These are phyloP conservation scores for Montipora sp. DNA, from an alignment of 64 coral and sea anemone species.

Conservation along the genomic window DNA sequence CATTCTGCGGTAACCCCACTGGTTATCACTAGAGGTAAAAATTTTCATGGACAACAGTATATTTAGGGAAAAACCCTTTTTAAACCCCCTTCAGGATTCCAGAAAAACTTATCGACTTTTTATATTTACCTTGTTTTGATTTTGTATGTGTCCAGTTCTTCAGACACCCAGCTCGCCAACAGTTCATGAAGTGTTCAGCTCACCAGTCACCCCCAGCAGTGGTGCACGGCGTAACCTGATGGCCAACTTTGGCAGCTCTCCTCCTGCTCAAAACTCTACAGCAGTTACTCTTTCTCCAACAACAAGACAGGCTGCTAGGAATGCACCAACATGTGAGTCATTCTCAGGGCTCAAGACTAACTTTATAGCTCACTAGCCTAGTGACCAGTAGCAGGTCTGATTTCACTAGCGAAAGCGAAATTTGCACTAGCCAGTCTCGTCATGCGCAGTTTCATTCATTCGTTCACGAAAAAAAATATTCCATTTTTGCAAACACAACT, in stretches of 20 bases:
- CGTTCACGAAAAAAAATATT: background rate
- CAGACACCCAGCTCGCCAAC: constrained; percentile 50
- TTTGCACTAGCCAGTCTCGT: too few species aligned
- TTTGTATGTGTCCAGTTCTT: constrained; percentile 44
- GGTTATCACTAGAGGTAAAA: too few species aligned
- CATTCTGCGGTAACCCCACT: too few species aligned
- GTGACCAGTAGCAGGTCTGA: too few species aligned
- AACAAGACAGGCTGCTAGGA: constrained; percentile 36
- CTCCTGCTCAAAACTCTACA: constrained; percentile 42
- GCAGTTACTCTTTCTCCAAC: constrained; percentile 25
- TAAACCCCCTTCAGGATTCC: too few species aligned
- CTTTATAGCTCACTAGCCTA: too few species aligned
- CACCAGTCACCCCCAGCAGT: constrained; percentile 73
- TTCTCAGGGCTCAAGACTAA: background rate
- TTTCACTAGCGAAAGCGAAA: too few species aligned
- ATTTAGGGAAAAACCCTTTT: too few species aligned
- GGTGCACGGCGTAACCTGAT: constrained; percentile 89
- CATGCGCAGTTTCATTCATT: too few species aligned
- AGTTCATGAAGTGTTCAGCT: constrained; percentile 79
- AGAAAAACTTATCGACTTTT: too few species aligned
- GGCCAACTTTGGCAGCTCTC: constrained; percentile 78
- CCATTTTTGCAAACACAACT: background rate
- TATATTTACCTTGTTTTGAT: background rate
- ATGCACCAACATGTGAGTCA: constrained; percentile 55
- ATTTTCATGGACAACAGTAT: too few species aligned